Evolutionary conservation across 2,113 vertebrate species (phyloP).

Genomic region (Xiphias gladius): DNA sequence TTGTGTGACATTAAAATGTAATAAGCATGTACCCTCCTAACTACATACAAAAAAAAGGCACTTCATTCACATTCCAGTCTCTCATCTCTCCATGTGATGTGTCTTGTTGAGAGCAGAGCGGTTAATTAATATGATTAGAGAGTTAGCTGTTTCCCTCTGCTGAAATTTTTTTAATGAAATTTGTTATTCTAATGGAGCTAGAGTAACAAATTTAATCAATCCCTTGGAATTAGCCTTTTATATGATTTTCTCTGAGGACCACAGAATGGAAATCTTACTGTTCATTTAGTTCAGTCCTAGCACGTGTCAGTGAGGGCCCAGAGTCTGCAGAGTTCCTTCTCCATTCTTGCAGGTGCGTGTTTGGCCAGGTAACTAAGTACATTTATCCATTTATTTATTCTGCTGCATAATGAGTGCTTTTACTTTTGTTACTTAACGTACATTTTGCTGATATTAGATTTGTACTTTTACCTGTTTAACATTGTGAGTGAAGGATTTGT

Average conservation of each 20-base stretch:
- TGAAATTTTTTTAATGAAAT: slow-evolving; percentile 65
- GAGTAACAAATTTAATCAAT: slow-evolving; percentile 56
- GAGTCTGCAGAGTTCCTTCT: slow-evolving; percentile 1
- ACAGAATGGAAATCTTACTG: slow-evolving; percentile 12
- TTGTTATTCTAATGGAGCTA: slow-evolving; percentile 71
- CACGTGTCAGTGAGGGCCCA: background rate
- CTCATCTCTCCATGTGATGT: slow-evolving; percentile 26
- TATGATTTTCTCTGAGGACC: slow-evolving; percentile 12
- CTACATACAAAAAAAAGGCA: slow-evolving; percentile 13
- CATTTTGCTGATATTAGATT: too few relatives aligned
- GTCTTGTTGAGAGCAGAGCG: slow-evolving; percentile 34
- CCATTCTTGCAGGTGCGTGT: background rate
- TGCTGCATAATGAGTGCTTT: too few relatives aligned
- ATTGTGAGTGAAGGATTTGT: background rate
- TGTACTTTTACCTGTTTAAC: background rate
- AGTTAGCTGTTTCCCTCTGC: slow-evolving; percentile 39
- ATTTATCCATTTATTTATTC: too few relatives aligned
- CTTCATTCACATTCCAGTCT: slow-evolving; percentile 27
- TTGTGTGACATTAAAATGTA: slow-evolving; percentile 34
- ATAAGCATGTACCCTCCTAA: background rate
- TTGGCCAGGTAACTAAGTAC: background rate
- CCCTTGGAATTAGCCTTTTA: slow-evolving; percentile 45
- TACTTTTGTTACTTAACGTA: too few relatives aligned
- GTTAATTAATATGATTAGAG: slow-evolving; percentile 74
- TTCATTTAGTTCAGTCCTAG: slow-evolving; percentile 12